phyloP scores from a whole-genome alignment of 2,113 vertebrate genomes.

The Peromyscus polionotus region DNA sequence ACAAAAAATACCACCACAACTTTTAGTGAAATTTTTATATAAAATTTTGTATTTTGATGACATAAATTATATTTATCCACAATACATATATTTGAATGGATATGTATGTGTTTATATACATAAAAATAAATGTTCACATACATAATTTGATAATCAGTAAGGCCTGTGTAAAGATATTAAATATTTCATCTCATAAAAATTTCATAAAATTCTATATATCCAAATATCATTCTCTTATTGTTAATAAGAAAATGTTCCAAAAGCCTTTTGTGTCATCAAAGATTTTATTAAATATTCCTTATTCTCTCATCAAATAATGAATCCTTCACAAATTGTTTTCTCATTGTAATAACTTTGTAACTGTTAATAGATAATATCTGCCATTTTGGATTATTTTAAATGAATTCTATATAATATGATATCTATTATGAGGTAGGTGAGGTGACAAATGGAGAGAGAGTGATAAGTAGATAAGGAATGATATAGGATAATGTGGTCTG shows the following conservation, averaged over 20 bases:
- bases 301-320: neutral
- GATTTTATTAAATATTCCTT: neutral
- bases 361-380: neutral
- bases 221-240: neutral
- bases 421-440: neutral
- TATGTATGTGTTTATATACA: neutral
- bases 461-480: neutral
- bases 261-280: neutral
- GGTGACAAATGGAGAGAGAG: neutral
- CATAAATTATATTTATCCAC: neutral
- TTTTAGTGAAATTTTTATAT: neutral
- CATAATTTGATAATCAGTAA: neutral
- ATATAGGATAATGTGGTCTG: neutral
- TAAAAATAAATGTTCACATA: neutral
- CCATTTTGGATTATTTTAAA: neutral
- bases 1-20: no score
- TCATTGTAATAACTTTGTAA: neutral
- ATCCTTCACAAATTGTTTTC: neutral
- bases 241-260: neutral
- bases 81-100: neutral
- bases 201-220: neutral
- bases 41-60: conserved; percentile 31
- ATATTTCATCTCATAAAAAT: conserved; percentile 13
- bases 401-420: neutral
- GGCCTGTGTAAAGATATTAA: neutral